Evolutionary conservation across 2,888 invertebrate species (phyloP), one percentile per base, ranked within the genome.

Genomic region (Pseudanteris insignis): DNA sequence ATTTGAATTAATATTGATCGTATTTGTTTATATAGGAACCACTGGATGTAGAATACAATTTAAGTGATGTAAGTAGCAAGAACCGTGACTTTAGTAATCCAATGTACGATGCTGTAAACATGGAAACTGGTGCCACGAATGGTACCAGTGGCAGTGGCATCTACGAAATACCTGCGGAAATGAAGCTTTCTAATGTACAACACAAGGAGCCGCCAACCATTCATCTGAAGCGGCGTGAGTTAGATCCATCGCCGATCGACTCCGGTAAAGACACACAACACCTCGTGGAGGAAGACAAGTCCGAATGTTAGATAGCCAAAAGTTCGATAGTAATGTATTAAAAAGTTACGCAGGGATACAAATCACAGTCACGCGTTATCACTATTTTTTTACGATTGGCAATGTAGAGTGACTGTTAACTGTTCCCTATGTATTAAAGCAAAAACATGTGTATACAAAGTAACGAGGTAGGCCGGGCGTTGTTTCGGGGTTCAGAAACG

Each of bases 21-120:
- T n/a, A n/a, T n/a, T n/a, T n/a, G n/a, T n/a, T n/a, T n/a, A n/a
- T n/a, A 9, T 40, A 81, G 82, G 87, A 87, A 77, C 88, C 89
- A 6, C 81, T 88, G 24, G 92, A 91, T 73, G 87, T 88, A 28
- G 91, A 90, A 55, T 92, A 92, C 81, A 89, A 86, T 72, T 81
- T 93, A 71, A 90, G 90, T 71, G 90, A 92, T 63, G 86, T 89
- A 1, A 84, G 85, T 68, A 86, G 88, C 68, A 93, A 92, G 80
- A 89, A 88, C 53, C 84, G 96, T 43, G 96, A 98, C 81, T 98
- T 98, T 84, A 91, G 93, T 74, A 98, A 98, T 83, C 97, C 97
- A 36, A 96, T 97, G 92, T 98, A 97, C 81, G 97, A 98, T 75
- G 94, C 93, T 36, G 90, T 90, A 47, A 88, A 89, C 67, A 83